A percentile compares a stretch with the other conserved stretches of the same genome.
Conservation (phyloP, 2,797 vertebrate genomes). For the Pyrocephalus nanus region DNA sequence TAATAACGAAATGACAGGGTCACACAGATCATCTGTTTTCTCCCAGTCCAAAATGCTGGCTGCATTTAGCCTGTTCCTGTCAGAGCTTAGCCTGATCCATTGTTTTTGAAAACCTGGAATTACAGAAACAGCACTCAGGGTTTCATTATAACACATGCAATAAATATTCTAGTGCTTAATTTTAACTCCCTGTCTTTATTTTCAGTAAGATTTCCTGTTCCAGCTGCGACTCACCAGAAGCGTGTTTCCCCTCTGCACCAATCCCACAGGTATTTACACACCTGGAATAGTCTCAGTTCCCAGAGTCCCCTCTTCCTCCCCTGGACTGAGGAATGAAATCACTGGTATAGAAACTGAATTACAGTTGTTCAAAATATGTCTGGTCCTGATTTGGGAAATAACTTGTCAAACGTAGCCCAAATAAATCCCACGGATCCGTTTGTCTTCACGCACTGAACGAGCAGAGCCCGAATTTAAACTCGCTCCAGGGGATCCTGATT, state of each 20-base stretch:
- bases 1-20: background rate
- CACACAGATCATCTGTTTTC: background rate
- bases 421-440: background rate
- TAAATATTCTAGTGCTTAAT: background rate
- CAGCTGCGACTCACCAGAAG: background rate
- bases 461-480: background rate
- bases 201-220: background rate
- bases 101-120: background rate
- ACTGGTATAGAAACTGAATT: background rate
- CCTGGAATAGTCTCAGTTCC: background rate
- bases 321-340: background rate
- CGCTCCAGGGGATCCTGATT: background rate
- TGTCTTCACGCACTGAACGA: background rate
- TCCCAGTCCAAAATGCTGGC: rapidly evolving
- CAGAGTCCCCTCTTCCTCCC: background rate
- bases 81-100: background rate
- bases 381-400: background rate
- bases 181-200: background rate
- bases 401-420: background rate
- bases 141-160: background rate
- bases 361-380: background rate
- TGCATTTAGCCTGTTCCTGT: background rate
- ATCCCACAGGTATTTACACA: background rate
- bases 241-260: background rate
- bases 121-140: background rate